These are phyloP conservation scores for Sphyrna mokarran DNA, from an alignment of 2,113 vertebrate genomes.

Conservation along the genomic window DNA sequence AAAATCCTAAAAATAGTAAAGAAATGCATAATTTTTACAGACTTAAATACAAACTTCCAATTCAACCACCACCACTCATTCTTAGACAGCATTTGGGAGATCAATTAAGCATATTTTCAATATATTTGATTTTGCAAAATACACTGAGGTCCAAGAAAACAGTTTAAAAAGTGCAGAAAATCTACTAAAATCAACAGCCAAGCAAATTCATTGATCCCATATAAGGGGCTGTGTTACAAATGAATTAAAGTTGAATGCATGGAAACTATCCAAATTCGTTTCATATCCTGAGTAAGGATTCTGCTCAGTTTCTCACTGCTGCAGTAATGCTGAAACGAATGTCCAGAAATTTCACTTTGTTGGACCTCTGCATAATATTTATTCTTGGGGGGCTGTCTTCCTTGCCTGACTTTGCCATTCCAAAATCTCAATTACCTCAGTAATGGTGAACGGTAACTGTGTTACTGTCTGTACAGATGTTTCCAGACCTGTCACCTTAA, in stretches of 20 bases:
- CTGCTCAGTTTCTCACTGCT: not conserved
- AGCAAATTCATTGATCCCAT: not conserved
- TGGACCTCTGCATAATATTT: not conserved
- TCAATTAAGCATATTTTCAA: not conserved
- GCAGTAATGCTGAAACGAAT: not conserved
- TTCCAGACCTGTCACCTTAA: not conserved
- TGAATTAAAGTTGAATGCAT: not conserved
- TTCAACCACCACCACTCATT: not conserved
- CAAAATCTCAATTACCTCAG: not conserved
- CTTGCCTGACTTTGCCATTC: not conserved
- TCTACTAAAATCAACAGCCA: not conserved
- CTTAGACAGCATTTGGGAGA: not conserved
- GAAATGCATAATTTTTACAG: not conserved
- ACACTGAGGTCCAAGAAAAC: not conserved
- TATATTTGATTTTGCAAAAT: not conserved
- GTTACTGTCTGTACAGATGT: not conserved
- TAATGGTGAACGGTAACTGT: not conserved
- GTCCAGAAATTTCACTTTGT: not conserved
- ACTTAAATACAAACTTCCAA: not conserved
- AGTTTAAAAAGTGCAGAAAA: not conserved
- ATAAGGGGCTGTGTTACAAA: not conserved
- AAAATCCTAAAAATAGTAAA: conserved; percentile 8
- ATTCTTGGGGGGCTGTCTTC: not conserved
- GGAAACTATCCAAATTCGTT: not conserved
- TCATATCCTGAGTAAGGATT: not conserved